Evolutionary conservation across 2,888 invertebrate genomes (phyloP).

Genomic region (Metopia argyrocephala): DNA sequence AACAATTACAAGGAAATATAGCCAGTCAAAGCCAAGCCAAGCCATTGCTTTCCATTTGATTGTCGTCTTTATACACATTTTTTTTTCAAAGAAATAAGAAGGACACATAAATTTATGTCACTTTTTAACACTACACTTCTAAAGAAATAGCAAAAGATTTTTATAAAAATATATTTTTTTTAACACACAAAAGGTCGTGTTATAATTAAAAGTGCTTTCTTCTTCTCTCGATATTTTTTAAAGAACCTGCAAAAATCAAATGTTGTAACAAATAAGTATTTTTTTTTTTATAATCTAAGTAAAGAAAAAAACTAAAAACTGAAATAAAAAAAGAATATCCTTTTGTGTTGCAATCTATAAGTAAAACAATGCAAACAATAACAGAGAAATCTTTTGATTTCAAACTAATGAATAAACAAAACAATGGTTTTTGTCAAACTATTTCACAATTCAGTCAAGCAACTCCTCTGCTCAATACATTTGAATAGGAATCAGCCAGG

Average conservation of each 20-base stretch:
- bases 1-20: constrained; percentile 48
- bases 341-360: constrained; percentile 41
- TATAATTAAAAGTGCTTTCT: constrained; percentile 31
- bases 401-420: constrained; percentile 39
- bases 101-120: constrained; percentile 55
- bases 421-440: background rate
- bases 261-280: constrained; percentile 6
- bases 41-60: constrained; percentile 17
- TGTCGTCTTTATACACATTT: background rate
- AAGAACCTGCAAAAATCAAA: constrained; percentile 61
- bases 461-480: background rate
- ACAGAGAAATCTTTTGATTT: constrained; percentile 48
- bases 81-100: constrained; percentile 7
- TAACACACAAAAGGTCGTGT: background rate
- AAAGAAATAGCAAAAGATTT: background rate
- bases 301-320: background rate
- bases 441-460: constrained; percentile 1
- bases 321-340: constrained; percentile 22
- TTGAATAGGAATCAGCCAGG: constrained; percentile 30
- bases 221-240: constrained; percentile 24
- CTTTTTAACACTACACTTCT: background rate
- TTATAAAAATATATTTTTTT: background rate
- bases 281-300: background rate
- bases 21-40: constrained; percentile 21
- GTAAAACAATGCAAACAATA: constrained; percentile 27